Evolutionary conservation across 2,797 vertebrate genomes (phyloP), one percentile per base, ranked within the genome.

Genomic region (Pipistrellus kuhlii): DNA sequence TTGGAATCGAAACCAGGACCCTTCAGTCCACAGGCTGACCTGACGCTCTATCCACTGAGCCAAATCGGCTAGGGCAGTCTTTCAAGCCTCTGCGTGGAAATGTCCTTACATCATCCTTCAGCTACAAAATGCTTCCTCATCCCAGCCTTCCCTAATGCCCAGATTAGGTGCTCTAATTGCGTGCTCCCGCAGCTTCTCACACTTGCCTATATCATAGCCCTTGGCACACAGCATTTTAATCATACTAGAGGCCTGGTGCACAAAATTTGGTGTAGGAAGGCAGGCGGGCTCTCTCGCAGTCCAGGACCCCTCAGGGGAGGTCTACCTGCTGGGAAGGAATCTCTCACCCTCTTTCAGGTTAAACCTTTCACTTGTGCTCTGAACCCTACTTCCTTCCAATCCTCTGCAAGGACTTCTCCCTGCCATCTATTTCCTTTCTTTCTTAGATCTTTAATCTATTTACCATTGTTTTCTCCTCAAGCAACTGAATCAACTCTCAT

Each of bases 301-400:
- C 4, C 4, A 4, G 55, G 55, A 57, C 25, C 27, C 59, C 59
- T 30, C 59, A 62, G 59, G 59, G 59, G 59, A 62, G 14, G 27
- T 62, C 25, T 27, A 9, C 27, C 59, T 62, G 59, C 12, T 2
- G 27, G 90, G 69, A 35, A 71, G 1, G 5, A 21, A 71, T 66
- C 35, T 68, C 38, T 80, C n/a, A 46, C 14, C 35, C 14, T 72
- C 66, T 41, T 75, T 64, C 17, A 84, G 10, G 48, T 55, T 78
- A 90, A 90, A 62, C 11, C 9, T n/a, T 77, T 82, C 30, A 92
- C 30, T 75, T 81, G 23, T 92, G n/a, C n/a, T 85, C 72, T 64
- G 32, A 48, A 66, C 72, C 30, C 35, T 41, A 76, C 11, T 91
- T 20, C 48, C 15, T 71, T 85, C 25, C 51, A 25, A 59, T 10